Conservation (phyloP, 2,797 vertebrate genomes). For the Characodon lateralis region DNA sequence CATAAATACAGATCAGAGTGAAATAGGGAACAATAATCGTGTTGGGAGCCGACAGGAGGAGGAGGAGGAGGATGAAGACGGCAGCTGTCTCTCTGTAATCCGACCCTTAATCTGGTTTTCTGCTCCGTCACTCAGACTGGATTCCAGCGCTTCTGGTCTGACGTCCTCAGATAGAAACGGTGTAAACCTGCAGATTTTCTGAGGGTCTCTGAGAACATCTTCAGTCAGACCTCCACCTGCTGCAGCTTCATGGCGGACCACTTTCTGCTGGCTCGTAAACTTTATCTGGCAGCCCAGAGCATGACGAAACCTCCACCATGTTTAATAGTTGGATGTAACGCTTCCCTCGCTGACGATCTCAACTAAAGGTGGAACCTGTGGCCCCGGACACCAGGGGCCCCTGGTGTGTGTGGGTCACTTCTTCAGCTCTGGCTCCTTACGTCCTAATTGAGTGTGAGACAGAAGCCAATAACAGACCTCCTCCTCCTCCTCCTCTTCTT, state of each 20-base stretch:
- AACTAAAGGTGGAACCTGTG: not conserved
- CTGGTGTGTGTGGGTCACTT: not conserved
- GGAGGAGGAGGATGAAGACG: conserved; percentile 65
- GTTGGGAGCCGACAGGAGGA: conserved; percentile 69
- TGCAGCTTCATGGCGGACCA: no score
- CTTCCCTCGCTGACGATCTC: no score
- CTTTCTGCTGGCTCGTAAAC: not conserved
- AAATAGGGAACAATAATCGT: conserved; percentile 71
- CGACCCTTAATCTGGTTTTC: conserved; percentile 86
- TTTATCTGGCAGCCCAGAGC: not conserved
- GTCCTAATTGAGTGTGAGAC: conserved; percentile 29
- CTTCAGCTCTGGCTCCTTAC: conserved; percentile 10
- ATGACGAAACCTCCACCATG: not conserved
- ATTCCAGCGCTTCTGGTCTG: conserved; percentile 12
- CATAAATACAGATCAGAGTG: conserved; percentile 88
- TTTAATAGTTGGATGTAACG: no score
- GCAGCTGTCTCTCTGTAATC: conserved; percentile 84
- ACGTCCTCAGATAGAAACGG: no score
- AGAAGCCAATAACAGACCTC: conserved; percentile 16
- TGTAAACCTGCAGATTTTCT: no score
- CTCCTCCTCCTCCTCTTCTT: not conserved
- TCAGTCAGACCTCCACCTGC: not conserved
- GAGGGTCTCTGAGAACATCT: not conserved
- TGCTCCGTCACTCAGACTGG: conserved; percentile 86
- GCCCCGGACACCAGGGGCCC: not conserved